Evolutionary conservation across 2,888 invertebrate species (phyloP).

Genomic region (Esperia sulphurella): DNA sequence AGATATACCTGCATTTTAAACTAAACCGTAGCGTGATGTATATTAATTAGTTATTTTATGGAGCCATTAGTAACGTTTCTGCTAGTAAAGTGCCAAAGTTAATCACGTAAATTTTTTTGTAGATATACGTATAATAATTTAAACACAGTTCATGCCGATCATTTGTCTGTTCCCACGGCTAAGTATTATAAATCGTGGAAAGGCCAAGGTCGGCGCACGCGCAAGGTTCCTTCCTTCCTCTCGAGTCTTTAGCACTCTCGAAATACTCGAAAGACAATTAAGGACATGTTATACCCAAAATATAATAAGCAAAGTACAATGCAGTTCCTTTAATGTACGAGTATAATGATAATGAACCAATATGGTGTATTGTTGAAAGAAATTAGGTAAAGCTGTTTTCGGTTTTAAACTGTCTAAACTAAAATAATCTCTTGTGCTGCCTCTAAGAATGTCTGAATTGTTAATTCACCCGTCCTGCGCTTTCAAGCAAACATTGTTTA

Average conservation of each 20-base stretch:
- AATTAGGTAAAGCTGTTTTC: no score
- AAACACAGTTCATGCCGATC: neutral
- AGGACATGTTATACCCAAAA: neutral
- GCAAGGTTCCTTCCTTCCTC: neutral
- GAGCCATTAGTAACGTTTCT: neutral
- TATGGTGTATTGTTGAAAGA: no score
- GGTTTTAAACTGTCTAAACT: no score
- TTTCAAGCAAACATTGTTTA: no score
- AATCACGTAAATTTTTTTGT: neutral
- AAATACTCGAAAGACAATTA: neutral
- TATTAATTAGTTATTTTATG: neutral
- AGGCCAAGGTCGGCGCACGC: neutral
- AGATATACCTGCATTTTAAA: no score
- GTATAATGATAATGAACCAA: no score
- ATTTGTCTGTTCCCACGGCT: neutral
- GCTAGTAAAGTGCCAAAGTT: neutral
- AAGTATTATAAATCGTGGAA: neutral
- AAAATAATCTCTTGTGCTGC: no score
- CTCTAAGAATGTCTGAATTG: no score
- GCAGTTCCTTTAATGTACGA: no score
- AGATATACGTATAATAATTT: no score
- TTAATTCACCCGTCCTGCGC: no score
- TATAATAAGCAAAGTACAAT: neutral
- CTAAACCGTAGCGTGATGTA: neutral
- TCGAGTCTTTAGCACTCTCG: no score